Percentiles rank a stretch among this genome's conserved stretches.
These are phyloP conservation scores for Leptodactylus fallax DNA, from an alignment of 2,797 vertebrate species.

Conservation along the genomic window DNA sequence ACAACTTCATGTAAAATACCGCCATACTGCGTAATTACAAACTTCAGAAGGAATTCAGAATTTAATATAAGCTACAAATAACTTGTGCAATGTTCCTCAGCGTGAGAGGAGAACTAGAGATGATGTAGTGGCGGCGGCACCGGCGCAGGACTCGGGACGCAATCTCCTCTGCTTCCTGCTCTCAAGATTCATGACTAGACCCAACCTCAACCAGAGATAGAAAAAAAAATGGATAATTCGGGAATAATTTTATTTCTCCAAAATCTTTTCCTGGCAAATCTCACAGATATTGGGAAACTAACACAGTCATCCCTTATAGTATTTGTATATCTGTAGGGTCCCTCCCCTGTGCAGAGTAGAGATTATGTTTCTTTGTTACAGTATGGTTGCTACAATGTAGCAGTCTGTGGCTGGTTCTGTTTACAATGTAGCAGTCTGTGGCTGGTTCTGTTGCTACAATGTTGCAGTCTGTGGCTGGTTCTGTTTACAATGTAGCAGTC, in stretches of 20 bases:
- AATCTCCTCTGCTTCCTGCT: not conserved
- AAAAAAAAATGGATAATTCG: not conserved
- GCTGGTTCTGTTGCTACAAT: no score
- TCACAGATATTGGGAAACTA: not conserved
- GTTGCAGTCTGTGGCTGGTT: no score
- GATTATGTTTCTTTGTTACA: no score
- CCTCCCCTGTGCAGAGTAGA: no score
- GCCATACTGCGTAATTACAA: slow-evolving; percentile 45
- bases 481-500: no score
- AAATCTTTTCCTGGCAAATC: no score
- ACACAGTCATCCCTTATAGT: no score
- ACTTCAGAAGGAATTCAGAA: slow-evolving; percentile 31
- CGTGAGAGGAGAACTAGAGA: slow-evolving; percentile 2
- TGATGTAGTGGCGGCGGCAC: slow-evolving; percentile 6
- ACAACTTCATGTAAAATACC: slow-evolving; percentile 47
- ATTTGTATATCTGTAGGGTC: no score
- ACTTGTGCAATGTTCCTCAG: not conserved
- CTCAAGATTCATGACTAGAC: not conserved
- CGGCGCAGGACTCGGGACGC: not conserved
- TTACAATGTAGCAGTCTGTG: no score
- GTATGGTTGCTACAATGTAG: no score
- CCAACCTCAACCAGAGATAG: not conserved
- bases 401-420: no score
- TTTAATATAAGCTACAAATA: slow-evolving; percentile 49
- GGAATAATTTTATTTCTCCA: not conserved